These are phyloP conservation scores for Eolophus roseicapilla DNA, from an alignment of 2,113 vertebrate species.

Conservation along the genomic window DNA sequence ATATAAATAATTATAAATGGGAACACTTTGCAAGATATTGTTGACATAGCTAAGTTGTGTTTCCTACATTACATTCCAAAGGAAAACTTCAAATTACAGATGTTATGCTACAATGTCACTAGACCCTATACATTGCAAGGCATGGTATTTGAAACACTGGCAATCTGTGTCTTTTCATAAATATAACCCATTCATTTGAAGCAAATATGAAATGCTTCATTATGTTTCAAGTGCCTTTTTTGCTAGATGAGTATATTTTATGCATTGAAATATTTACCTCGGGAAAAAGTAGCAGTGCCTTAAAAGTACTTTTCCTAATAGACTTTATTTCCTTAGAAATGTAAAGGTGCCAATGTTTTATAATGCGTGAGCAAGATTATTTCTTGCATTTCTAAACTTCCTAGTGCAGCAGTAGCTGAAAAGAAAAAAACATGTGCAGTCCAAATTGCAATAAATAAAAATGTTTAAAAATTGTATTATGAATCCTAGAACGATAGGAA, in stretches of 20 bases:
- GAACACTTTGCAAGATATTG: conserved; percentile 85
- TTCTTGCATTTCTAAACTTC: conserved; percentile 40
- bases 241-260: background rate
- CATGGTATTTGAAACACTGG: conserved; percentile 69
- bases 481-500: conserved; percentile 28
- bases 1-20: conserved; percentile 96
- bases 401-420: conserved; percentile 10
- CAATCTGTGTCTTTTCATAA: conserved; percentile 63
- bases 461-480: background rate
- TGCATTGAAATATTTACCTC: conserved; percentile 51
- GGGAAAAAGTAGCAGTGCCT: conserved; percentile 37
- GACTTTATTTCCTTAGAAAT: conserved; percentile 63
- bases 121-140: conserved; percentile 78
- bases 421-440: conserved; percentile 52
- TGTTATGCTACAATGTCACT: conserved; percentile 78
- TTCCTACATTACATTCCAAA: conserved; percentile 85
- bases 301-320: conserved; percentile 19
- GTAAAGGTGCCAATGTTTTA: conserved; percentile 48
- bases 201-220: conserved; percentile 10
- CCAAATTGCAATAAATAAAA: conserved; percentile 65
- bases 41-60: conserved; percentile 79
- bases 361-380: conserved; percentile 12
- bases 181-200: conserved; percentile 53
- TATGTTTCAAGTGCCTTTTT: conserved; percentile 38
- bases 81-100: conserved; percentile 78